phyloP scores from a whole-genome alignment of 1,140 invertebrate species.

The Anoplolepis gracilipes region DNA sequence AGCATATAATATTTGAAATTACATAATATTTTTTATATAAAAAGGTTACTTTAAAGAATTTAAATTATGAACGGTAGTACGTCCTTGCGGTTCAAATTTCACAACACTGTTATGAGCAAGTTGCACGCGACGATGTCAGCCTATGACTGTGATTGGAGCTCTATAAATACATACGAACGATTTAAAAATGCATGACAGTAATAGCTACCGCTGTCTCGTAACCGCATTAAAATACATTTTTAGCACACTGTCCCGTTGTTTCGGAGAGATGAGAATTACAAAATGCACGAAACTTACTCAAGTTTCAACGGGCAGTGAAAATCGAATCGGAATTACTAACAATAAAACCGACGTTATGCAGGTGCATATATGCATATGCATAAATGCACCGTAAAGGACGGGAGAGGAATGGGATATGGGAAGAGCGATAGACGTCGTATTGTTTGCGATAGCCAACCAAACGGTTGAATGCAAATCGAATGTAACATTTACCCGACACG shows the following conservation, averaged over 20 bases:
- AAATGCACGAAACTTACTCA: neutral
- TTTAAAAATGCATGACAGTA: conserved; percentile 58
- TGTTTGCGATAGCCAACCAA: conserved; percentile 5
- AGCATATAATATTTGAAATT: neutral
- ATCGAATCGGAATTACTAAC: conserved; percentile 3
- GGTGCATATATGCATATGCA: conserved; percentile 46
- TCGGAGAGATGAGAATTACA: neutral
- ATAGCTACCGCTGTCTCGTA: conserved; percentile 35
- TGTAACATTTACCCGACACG: conserved; percentile 16
- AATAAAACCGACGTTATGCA: neutral
- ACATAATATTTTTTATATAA: neutral
- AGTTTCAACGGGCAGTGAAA: neutral
- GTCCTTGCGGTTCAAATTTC: conserved; percentile 44
- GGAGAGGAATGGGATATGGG: neutral
- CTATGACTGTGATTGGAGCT: conserved; percentile 8
- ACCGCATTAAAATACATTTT: conserved; percentile 33
- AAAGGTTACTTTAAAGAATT: neutral
- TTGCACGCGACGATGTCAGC: conserved; percentile 22
- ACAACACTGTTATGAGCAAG: conserved; percentile 8
- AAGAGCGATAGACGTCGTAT: conserved; percentile 23
- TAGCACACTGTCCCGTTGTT: neutral
- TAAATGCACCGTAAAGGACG: neutral
- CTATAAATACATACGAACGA: conserved; percentile 56
- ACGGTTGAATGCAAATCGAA: conserved; percentile 66
- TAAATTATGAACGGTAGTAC: conserved; percentile 3